Conservation (phyloP, 2,797 vertebrate species). For the Thamnophis elegans region DNA sequence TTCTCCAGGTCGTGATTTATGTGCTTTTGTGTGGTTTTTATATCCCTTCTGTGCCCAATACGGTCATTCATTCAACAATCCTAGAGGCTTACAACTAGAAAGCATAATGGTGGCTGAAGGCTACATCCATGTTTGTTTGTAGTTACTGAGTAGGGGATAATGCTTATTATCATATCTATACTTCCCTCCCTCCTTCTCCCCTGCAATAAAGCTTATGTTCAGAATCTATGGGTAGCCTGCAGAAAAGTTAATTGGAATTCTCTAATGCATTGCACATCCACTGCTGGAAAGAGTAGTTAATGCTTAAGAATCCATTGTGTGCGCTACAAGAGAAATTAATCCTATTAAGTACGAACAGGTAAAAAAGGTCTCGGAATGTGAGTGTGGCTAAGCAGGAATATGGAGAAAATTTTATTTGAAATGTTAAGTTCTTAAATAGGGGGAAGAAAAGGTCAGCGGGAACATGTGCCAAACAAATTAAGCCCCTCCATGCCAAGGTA, state of each 20-base stretch:
- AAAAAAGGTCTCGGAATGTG: constrained; percentile 46
- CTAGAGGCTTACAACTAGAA: not conserved
- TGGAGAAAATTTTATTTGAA: constrained; percentile 34
- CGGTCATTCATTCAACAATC: not conserved
- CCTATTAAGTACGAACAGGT: constrained; percentile 40
- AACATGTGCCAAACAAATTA: constrained; percentile 29
- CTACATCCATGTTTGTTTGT: not conserved
- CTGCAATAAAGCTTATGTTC: constrained; percentile 25
- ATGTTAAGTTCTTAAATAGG: constrained; percentile 12
- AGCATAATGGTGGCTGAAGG: not conserved
- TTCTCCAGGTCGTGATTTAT: not conserved
- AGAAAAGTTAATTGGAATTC: constrained; percentile 44
- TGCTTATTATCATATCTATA: constrained; percentile 5
- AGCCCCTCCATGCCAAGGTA: constrained; percentile 1
- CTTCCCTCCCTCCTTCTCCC: not conserved
- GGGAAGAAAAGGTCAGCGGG: not conserved
- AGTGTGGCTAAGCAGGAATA: constrained; percentile 16
- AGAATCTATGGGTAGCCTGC: constrained; percentile 13
- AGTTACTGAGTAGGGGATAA: constrained; percentile 1
- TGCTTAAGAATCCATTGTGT: constrained; percentile 46
- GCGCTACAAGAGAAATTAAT: constrained; percentile 36
- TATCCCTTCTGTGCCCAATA: not conserved
- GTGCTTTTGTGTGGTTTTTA: not conserved
- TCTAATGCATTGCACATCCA: constrained; percentile 47
- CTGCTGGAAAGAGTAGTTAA: constrained; percentile 50